phyloP scores from a whole-genome alignment of 2,888 invertebrate species.

The Xestia sexstrigata region DNA sequence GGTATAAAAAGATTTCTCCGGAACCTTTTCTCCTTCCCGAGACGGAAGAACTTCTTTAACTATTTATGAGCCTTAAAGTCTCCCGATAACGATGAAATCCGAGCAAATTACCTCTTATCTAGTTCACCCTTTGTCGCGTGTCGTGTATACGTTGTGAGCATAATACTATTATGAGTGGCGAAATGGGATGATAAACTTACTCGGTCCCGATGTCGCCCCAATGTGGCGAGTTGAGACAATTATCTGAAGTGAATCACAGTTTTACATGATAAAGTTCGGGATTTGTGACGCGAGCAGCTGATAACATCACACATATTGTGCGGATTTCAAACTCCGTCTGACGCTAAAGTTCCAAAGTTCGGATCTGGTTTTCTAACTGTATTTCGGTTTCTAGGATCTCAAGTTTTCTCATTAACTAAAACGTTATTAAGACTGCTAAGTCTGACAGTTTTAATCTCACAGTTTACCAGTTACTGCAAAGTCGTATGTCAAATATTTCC shows the following conservation, averaged over 20 bases:
- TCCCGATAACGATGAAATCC: constrained; percentile 74
- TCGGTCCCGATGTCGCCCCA: constrained; percentile 31
- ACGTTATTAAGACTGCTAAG: constrained; percentile 9
- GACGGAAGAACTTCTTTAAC: constrained; percentile 76
- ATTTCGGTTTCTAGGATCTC: constrained; percentile 13
- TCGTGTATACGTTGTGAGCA: constrained; percentile 70
- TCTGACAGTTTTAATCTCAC: constrained; percentile 5
- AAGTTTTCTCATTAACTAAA: constrained; percentile 35
- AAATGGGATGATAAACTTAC: constrained; percentile 64
- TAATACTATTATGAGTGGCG: constrained; percentile 72
- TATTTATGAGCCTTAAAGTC: constrained; percentile 82
- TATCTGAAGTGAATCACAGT: constrained; percentile 49
- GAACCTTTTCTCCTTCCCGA: constrained; percentile 7
- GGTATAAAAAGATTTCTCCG: constrained; percentile 43
- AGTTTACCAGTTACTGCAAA: constrained; percentile 4
- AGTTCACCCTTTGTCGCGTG: constrained; percentile 73
- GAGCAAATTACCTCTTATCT: constrained; percentile 75
- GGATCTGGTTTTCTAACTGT: constrained; percentile 21
- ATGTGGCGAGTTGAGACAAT: constrained; percentile 56
- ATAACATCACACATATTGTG: constrained; percentile 59
- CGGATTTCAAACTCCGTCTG: constrained; percentile 41
- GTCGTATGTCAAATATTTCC: constrained; percentile 5
- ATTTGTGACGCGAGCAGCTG: constrained; percentile 33
- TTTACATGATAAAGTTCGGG: constrained; percentile 46
- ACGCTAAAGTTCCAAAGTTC: constrained; percentile 32